Evolutionary conservation across 1,140 invertebrate genomes (phyloP), one percentile per base, ranked within the genome.

Genomic region (Rhopalosiphum padi): DNA sequence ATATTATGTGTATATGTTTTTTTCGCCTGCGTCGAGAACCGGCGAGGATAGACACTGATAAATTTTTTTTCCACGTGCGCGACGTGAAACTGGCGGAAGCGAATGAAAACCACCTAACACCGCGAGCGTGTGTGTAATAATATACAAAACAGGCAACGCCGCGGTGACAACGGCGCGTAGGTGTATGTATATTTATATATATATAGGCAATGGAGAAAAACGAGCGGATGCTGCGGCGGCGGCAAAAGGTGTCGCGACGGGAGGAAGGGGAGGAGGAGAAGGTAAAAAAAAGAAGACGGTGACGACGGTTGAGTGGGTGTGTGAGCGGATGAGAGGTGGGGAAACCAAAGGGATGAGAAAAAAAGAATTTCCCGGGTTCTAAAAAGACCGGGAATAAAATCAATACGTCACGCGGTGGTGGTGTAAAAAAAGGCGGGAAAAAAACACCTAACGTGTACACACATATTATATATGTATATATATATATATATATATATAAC

Each of bases 341-440:
- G 60, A 23, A 41, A 18, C 37, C 30, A 21, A 30, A 25, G 37
- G 48, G 87, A 43, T 35, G 87, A 43, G 48, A 77, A 60, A 82
- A 55, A 48, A 94, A 83, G 88, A 94, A 94, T 94, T 93, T 93
- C 91, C 91, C 91, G 91, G 91, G 91, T 82, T 86, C 91, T 85
- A 86, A 93, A 93, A 55, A 86, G 77, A 92, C 68, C 77, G 48
- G 91, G 91, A 82, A 93, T 93, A 93, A 93, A 93, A 93, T 93
- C 91, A 93, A 93, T 93, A 93, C 91, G 91, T 93, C 91, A 93
- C 91, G 53, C 91, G 91, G n/a, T 82, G 46, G 82, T 85, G 82
- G 91, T 85, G 91, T 86, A 86, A 85, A 86, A 93, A 93, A 93
- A 55, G 48, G 37, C 21, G n/a, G 68, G 9, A 53, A 92, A 92